These are phyloP conservation scores for Todus mexicanus DNA, from an alignment of 2,797 vertebrate species.

Conservation along the genomic window DNA sequence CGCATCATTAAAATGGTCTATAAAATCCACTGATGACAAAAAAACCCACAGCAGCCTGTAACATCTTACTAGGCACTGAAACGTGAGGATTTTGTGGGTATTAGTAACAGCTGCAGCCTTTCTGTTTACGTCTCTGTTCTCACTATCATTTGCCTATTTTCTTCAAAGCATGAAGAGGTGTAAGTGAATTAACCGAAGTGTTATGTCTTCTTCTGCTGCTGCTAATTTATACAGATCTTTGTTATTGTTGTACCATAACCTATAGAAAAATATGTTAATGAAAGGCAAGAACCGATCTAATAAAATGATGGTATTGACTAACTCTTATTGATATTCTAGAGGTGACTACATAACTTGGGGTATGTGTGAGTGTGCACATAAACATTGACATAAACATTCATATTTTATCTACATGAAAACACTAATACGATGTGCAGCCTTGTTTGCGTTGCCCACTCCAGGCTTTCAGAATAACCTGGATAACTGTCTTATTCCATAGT, in stretches of 20 bases:
- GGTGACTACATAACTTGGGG: not conserved
- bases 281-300: not conserved
- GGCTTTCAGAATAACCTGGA: not conserved
- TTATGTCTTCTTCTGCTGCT: not conserved
- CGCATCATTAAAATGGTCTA: not conserved
- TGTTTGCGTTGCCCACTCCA: not conserved
- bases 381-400: not conserved
- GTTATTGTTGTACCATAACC: not conserved
- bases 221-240: not conserved
- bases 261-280: not conserved
- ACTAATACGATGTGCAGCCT: not conserved
- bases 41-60: not conserved
- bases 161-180: not conserved
- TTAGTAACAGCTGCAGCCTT: not conserved
- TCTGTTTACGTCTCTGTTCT: not conserved
- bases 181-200: not conserved
- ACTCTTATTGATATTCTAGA: not conserved
- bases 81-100: not conserved
- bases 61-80: not conserved
- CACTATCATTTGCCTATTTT: not conserved
- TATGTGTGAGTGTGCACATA: not conserved
- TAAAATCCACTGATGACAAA: not conserved
- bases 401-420: not conserved
- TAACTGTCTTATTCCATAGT: not conserved
- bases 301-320: not conserved